Conservation (phyloP, 2,888 invertebrate genomes). For the Hymenopus coronatus region DNA sequence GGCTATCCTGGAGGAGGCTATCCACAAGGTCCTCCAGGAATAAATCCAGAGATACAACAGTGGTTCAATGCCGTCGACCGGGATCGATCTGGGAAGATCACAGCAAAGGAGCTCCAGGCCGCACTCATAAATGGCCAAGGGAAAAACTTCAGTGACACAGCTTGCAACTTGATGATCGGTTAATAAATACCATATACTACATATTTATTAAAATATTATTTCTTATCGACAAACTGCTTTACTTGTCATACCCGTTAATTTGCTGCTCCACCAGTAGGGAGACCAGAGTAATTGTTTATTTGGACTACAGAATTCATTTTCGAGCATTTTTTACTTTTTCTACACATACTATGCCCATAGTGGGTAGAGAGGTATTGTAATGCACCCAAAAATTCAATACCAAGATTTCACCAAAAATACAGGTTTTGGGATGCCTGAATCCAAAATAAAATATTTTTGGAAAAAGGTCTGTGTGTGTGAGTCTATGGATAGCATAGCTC, state of each 20-base stretch:
- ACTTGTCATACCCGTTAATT: background rate
- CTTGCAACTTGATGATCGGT: constrained; percentile 86
- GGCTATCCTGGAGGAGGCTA: constrained; percentile 34
- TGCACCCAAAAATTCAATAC: too few species aligned
- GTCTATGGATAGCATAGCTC: too few species aligned
- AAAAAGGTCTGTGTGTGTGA: too few species aligned
- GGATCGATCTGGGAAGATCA: constrained; percentile 80
- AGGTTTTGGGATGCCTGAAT: too few species aligned
- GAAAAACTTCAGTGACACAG: constrained; percentile 74
- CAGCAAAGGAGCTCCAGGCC: constrained; percentile 69
- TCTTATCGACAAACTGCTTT: constrained; percentile 27
- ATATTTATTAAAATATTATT: background rate
- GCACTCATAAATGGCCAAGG: constrained; percentile 86
- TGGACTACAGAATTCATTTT: too few species aligned
- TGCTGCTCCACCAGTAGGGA: too few species aligned
- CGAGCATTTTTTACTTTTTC: too few species aligned
- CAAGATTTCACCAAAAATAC: too few species aligned
- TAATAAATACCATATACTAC: constrained; percentile 36
- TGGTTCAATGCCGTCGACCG: constrained; percentile 84
- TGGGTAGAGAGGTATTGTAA: too few species aligned
- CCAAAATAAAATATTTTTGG: too few species aligned
- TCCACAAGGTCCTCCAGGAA: constrained; percentile 36
- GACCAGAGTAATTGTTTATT: too few species aligned
- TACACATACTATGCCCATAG: too few species aligned
- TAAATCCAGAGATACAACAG: constrained; percentile 72